Base-by-base conservation (phyloP, 2,113 vertebrate genomes). In the Trinectes maculatus region DNA sequence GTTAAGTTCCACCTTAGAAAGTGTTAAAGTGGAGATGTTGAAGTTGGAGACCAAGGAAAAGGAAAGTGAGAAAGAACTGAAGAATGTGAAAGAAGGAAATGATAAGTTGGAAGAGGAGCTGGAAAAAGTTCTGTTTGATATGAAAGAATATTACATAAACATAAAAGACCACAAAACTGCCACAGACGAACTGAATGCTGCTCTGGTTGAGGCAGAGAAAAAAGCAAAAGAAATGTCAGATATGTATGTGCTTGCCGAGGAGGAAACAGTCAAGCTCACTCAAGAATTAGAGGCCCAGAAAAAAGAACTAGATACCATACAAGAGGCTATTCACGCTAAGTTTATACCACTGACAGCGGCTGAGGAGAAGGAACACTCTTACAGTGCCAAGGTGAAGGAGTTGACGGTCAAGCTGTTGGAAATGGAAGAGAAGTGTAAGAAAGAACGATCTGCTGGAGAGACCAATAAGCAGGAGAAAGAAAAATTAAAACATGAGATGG, bases 301-400 rank as follows among this genome's bases (percentile, higher is more conserved):
- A 77, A 94, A 85, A 71, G 96, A 98, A 12, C 93, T 99, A 0
- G 97, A 98, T 65, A 95, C 94, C 0, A 95, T 99, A 31, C 96
- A 98, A 1, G 95, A 96, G 29, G 97, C 96, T 36, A 95, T 99
- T 69, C 89, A 91, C 68, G 91, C 93, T 0, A 97, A 93, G 68
- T 99, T 98, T 0, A 89, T 96, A 2, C 95, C 95, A 0, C 56
- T 95, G 18, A 69, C 88, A 39, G 88, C 86, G 19, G 71, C 94
- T 0, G 87, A 95, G 80, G 95, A 95, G 54, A 93, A 90, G 13
- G 95, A 97, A 24, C 90, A 81, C 29, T 83, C 84, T 16, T 94
- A 94, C 15, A 90, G 91, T 6, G 74, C 79, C n/a, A 70, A 79
- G 0, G 68, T 95, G 62, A 86, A 84, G 36, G 94, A 94, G 2